A percentile compares a stretch with the other conserved stretches of the same genome.
These are phyloP conservation scores for Helostoma temminkii DNA, from an alignment of 2,797 vertebrate species.

Conservation along the genomic window DNA sequence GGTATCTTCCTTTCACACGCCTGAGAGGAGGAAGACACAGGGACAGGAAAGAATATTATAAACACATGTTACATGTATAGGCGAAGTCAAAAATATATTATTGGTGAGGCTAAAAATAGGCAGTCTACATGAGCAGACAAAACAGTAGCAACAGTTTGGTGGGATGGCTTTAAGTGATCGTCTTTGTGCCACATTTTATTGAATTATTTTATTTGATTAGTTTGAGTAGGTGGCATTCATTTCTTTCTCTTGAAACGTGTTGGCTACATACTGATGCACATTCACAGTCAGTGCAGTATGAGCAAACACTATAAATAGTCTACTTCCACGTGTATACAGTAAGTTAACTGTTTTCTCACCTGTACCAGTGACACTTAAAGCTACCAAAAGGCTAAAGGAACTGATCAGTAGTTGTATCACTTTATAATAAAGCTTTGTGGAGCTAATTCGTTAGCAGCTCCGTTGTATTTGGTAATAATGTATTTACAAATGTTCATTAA, in stretches of 20 bases:
- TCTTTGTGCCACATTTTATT: not conserved
- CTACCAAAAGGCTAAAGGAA: too few relatives aligned
- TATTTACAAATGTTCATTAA: too few relatives aligned
- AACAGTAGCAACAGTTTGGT: not conserved
- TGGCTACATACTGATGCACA: too few relatives aligned
- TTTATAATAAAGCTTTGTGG: too few relatives aligned
- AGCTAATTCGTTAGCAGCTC: too few relatives aligned
- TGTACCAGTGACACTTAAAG: not conserved
- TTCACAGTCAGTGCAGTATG: not conserved
- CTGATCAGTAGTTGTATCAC: too few relatives aligned
- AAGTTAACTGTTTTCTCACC: not conserved
- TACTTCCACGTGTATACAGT: not conserved
- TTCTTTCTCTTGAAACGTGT: not conserved
- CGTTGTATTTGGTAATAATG: too few relatives aligned
- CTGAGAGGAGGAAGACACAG: slow-evolving; percentile 22
- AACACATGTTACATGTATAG: slow-evolving; percentile 41
- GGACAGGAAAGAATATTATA: slow-evolving; percentile 35
- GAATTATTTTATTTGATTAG: too few relatives aligned
- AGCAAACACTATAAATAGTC: not conserved
- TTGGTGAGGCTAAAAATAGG: not conserved
- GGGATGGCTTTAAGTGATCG: not conserved
- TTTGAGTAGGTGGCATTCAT: not conserved
- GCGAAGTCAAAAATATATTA: slow-evolving; percentile 21
- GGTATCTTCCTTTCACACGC: slow-evolving; percentile 70
- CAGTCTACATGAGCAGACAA: not conserved